These are phyloP conservation scores for Pogonognathellus flavescens DNA, from an alignment of 1,140 invertebrate species.

Conservation along the genomic window DNA sequence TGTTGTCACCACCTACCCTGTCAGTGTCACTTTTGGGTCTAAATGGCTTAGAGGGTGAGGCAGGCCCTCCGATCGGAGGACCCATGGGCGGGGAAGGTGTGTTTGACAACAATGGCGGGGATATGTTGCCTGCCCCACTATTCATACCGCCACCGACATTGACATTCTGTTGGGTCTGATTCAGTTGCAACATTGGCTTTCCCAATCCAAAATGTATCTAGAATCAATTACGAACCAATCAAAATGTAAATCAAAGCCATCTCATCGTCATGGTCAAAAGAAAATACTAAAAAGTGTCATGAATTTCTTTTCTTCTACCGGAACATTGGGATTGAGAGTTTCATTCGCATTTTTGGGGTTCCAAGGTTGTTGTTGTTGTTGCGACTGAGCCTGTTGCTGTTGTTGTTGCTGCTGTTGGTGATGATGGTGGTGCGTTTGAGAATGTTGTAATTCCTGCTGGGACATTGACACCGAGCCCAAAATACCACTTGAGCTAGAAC, in stretches of 20 bases:
- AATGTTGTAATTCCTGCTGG: conserved; percentile 40
- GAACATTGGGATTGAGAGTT: conserved; percentile 62
- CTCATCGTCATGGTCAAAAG: too few relatives aligned
- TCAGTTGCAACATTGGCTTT: conserved; percentile 58
- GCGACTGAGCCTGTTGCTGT: conserved; percentile 71
- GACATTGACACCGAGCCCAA: neutral
- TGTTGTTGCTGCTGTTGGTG: conserved; percentile 43
- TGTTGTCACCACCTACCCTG: conserved; percentile 61
- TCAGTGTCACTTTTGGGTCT: conserved; percentile 69
- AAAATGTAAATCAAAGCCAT: neutral
- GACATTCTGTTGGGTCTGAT: conserved; percentile 10
- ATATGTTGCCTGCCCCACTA: conserved; percentile 59
- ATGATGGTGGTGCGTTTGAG: conserved; percentile 38
- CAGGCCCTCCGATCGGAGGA: conserved; percentile 64
- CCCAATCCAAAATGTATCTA: conserved; percentile 65
- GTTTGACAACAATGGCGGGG: conserved; percentile 63
- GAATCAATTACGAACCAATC: too few relatives aligned
- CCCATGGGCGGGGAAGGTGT: conserved; percentile 67
- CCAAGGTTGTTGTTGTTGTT: conserved; percentile 68
- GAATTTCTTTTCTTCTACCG: conserved; percentile 42
- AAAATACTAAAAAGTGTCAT: too few relatives aligned
- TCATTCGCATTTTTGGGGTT: conserved; percentile 66
- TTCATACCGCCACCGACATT: conserved; percentile 43
- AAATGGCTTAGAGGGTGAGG: conserved; percentile 68
- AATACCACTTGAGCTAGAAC: neutral